Evolutionary conservation across 1,140 invertebrate species (phyloP).

Genomic region (Mizuhopecten yessoensis): DNA sequence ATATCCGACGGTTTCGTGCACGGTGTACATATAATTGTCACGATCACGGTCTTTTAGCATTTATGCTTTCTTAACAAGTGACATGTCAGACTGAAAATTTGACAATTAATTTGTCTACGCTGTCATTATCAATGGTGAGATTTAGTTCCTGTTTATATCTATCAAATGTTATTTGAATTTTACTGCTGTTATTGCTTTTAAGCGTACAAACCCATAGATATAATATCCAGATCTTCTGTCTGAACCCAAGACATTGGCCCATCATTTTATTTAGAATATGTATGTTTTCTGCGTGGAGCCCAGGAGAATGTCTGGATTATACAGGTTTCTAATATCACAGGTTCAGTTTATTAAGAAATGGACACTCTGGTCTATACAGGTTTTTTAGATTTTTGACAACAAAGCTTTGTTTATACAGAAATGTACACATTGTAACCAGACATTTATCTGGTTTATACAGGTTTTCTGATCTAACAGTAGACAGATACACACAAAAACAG

Average conservation of each 20-base stretch:
- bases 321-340: neutral
- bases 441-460: neutral
- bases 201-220: too few relatives aligned
- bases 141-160: neutral
- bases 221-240: too few relatives aligned
- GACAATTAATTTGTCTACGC: neutral
- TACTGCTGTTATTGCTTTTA: too few relatives aligned
- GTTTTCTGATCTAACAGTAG: too few relatives aligned
- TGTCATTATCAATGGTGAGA: neutral
- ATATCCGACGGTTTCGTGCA: too few relatives aligned
- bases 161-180: neutral
- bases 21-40: too few relatives aligned
- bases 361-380: neutral
- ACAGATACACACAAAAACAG: neutral
- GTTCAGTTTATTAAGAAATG: neutral
- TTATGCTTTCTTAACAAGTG: neutral
- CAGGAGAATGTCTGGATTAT: neutral
- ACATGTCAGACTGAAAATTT: neutral
- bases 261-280: too few relatives aligned
- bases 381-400: neutral
- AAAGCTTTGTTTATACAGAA: neutral
- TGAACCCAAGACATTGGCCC: too few relatives aligned
- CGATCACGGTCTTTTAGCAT: neutral
- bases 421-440: neutral
- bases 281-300: too few relatives aligned